These are phyloP conservation scores for Drosophila recens DNA, from an alignment of 2,888 invertebrate genomes.

Conservation along the genomic window DNA sequence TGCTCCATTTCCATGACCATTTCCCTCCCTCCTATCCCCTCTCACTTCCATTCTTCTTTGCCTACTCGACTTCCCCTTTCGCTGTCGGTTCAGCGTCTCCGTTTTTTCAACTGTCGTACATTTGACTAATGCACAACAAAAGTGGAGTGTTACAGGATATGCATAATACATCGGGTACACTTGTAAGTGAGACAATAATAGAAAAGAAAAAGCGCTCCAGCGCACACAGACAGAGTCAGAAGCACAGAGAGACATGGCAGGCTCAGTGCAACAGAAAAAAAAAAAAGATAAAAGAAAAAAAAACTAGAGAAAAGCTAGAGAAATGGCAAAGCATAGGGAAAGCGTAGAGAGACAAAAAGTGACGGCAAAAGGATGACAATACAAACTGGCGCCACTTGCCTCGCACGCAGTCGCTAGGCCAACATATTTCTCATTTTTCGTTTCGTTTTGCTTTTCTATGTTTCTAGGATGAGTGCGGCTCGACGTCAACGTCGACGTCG, in stretches of 20 bases:
- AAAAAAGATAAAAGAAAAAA: slow-evolving; percentile 14
- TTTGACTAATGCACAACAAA: slow-evolving; percentile 82
- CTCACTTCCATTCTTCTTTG: background rate
- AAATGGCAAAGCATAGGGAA: slow-evolving; percentile 49
- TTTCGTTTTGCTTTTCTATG: slow-evolving; percentile 17
- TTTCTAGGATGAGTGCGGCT: slow-evolving; percentile 55
- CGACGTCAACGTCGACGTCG: slow-evolving; percentile 59
- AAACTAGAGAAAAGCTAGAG: slow-evolving; percentile 13
- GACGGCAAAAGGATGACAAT: slow-evolving; percentile 76
- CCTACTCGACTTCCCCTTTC: background rate
- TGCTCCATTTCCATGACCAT: slow-evolving; percentile 63
- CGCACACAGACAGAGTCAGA: slow-evolving; percentile 40
- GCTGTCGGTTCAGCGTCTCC: slow-evolving; percentile 36
- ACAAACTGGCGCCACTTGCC: slow-evolving; percentile 77
- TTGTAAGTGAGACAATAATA: slow-evolving; percentile 81
- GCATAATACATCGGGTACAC: slow-evolving; percentile 82
- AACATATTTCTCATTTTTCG: slow-evolving; percentile 43
- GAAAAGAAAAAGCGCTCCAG: slow-evolving; percentile 76
- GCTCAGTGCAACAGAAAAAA: slow-evolving; percentile 11
- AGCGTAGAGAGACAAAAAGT: slow-evolving; percentile 58
- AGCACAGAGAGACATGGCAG: slow-evolving; percentile 10
- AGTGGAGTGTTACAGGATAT: slow-evolving; percentile 82
- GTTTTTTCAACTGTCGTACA: slow-evolving; percentile 74
- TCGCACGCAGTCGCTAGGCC: slow-evolving; percentile 78
- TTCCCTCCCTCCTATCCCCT: slow-evolving; percentile 18